Percentiles rank a stretch among this genome's conserved stretches.
These are phyloP conservation scores for Dipus sagitta DNA, from an alignment of 2,797 vertebrate genomes.

Conservation along the genomic window DNA sequence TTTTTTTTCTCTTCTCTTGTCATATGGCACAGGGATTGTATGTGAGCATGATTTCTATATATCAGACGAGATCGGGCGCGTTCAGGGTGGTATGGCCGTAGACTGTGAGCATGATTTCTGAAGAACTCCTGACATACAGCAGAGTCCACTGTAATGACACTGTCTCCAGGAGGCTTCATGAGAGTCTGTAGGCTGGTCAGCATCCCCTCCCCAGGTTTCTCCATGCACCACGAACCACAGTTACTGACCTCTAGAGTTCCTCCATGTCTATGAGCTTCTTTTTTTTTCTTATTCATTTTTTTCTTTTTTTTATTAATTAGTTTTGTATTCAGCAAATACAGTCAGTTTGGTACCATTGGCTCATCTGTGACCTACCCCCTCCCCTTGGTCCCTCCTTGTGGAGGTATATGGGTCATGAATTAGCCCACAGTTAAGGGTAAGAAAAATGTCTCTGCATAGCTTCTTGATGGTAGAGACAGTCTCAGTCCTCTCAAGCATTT, in stretches of 20 bases:
- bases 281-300: too few relatives aligned
- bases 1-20: not conserved
- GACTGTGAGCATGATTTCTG: not conserved
- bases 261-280: not conserved
- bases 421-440: too few relatives aligned
- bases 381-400: too few relatives aligned
- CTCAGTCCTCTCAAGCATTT: not conserved
- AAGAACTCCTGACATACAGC: not conserved
- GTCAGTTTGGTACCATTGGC: too few relatives aligned
- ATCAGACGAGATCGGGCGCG: too few relatives aligned
- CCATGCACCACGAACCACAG: not conserved
- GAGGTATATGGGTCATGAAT: too few relatives aligned
- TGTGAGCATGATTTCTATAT: conserved; percentile 2
- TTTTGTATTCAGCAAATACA: too few relatives aligned
- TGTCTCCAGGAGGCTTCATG: not conserved
- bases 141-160: not conserved
- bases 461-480: not conserved
- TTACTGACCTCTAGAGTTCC: not conserved
- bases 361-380: too few relatives aligned
- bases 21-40: not conserved
- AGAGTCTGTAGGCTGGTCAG: not conserved
- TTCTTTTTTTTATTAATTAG: too few relatives aligned
- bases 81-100: too few relatives aligned
- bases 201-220: not conserved
- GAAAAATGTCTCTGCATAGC: not conserved